Evolutionary conservation across 2,797 vertebrate genomes (phyloP), one percentile per base, ranked within the genome.

Genomic region (Mus spretus): DNA sequence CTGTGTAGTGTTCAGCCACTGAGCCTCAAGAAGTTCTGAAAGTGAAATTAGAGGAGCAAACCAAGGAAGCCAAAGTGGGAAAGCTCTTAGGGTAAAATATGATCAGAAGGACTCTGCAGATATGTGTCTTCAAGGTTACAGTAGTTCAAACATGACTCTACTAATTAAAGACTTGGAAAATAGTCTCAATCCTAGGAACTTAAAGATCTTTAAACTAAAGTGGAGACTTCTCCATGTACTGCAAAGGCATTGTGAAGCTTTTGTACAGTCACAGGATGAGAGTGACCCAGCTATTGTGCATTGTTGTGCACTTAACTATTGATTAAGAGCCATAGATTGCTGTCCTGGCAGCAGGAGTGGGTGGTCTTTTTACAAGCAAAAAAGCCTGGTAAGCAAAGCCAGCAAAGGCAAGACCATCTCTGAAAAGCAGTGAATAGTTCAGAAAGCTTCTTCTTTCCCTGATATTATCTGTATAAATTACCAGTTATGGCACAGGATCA

Each of bases 31-130:
- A 95, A 97, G 95, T 90, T 92, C 89, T 95, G 74, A 90, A 95
- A 91, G 92, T 93, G 83, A 97, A 97, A 97, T 96, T 74, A 95
- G 95, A 97, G 95, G 79, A 93, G 91, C 77, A 79, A 94, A 96
- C 82, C 44, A 91, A 93, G 91, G 90, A 91, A 95, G 80, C 70
- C 11, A 63, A 95, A 97, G 84, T 77, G 93, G 70, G 13, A 37
- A 93, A 83, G 75, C 6, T 55, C 65, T 79, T n/a, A 65, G 84
- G 61, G 87, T 79, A 92, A 91, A 97, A 96, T 80, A 65, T 55
- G 74, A 6, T 86, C 83, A 87, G 81, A 77, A 91, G 90, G 75
- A 57, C 89, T 95, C 93, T 70, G 67, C 37, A 72, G 74, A 95
- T 87, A 10, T 0, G 11, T 57, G 74, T 93, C 92, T 96, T 85